Percentiles rank a stretch among this genome's conserved stretches.
Conservation (phyloP, 2,888 invertebrate species). For the Lasioglossum villosulum region DNA sequence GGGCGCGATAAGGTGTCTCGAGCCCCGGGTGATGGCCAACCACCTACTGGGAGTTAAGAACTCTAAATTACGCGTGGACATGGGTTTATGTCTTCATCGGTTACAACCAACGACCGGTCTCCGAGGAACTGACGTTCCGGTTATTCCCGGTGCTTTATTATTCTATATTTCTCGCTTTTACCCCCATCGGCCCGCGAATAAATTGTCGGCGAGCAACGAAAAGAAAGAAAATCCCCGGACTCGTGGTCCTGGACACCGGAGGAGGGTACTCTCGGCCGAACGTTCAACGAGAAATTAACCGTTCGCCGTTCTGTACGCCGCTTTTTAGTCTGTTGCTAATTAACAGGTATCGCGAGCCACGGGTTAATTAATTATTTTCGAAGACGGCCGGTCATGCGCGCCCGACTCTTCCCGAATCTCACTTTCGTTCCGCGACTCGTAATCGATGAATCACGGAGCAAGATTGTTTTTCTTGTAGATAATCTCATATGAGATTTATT, state of each 20-base stretch:
- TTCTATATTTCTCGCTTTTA: conserved; percentile 70
- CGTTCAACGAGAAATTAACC: conserved; percentile 52
- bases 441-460: neutral
- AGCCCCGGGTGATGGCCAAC: conserved; percentile 82
- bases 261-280: neutral
- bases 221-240: neutral
- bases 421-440: neutral
- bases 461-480: too few relatives aligned
- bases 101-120: conserved; percentile 76
- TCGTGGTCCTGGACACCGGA: conserved; percentile 27
- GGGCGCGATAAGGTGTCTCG: conserved; percentile 81
- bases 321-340: conserved; percentile 50
- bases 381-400: neutral
- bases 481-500: too few relatives aligned
- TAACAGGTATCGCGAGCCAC: conserved; percentile 50
- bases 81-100: conserved; percentile 82
- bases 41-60: conserved; percentile 83
- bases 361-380: conserved; percentile 62
- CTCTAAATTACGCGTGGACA: conserved; percentile 84
- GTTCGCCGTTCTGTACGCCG: conserved; percentile 27
- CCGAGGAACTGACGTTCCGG: conserved; percentile 68
- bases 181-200: conserved; percentile 43
- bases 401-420: conserved; percentile 1
- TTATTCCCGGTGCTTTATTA: conserved; percentile 67
- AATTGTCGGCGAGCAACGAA: conserved; percentile 22